Base-by-base conservation (phyloP, 1,140 invertebrate species). In the Polyergus mexicanus region DNA sequence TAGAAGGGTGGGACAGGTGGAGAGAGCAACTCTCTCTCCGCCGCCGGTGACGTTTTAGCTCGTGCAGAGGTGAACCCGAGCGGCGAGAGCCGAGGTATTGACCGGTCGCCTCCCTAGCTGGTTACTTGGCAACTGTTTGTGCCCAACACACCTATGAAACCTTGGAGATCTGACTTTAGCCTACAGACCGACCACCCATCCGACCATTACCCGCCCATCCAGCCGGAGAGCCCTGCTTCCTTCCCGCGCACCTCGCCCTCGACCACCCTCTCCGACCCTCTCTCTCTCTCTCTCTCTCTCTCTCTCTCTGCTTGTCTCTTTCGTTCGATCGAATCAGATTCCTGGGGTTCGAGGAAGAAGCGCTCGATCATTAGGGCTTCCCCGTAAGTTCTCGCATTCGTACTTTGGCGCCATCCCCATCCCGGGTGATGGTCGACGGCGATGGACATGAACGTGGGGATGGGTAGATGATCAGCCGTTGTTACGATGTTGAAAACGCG, bases 141-240 rank as follows among this genome's bases (percentile, higher is more conserved):
- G 92, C 88, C 93, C 92, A 94, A 94, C 93, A 94, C 92, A 94
- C 93, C 92, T 94, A 93, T 90, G 91, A 93, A 93, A 93, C 93
- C 93, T 94, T 94, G 93, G 93, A 94, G 91, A 92, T 92, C 92
- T 94, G 92, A 93, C 92, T 93, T 92, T 89, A 90, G 90, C 90
- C 88, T 84, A 84, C 85, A 65, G 69, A 63, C 86, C 83, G 63
- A 63, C 86, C 83, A 77, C 84, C 86, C 89, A 77, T 84, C 89
- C 89, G 75, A 88, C 89, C 90, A 78, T 85, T 44, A 86, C 85
- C 74, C 89, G 65, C 56, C 60, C 58, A 86, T 56, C 87, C 85
- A 38, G 74, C 62, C 54, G 81, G 74, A 74, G 68, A 83, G 78
- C 68, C 54, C 68, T 74, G 68, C 6, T 83, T 60, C 54, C 38